Evolutionary conservation across 2,888 invertebrate genomes (phyloP), one percentile per base, ranked within the genome.

Genomic region (Cotesia congregata): DNA sequence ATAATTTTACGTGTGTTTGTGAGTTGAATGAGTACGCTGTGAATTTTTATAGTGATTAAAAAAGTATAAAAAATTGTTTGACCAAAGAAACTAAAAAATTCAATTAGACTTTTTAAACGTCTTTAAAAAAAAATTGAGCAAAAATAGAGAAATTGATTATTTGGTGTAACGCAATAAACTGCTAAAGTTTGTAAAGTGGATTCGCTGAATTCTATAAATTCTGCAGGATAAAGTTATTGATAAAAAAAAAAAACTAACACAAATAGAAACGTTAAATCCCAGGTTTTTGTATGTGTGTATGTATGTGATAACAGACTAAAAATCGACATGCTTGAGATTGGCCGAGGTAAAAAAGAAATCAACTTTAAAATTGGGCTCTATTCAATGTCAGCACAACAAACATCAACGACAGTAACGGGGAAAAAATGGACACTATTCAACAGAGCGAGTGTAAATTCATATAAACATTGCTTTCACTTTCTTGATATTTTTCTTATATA

Each of bases 291-390:
- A 2, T 20, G 20, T 20, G 20, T 20, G 20, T 20, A 20, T 20
- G 20, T 20, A 20, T 50, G 69, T 15, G 39, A 70, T 71, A 75
- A 67, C 50, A 78, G 64, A 69, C 75, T 65, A 41, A 75, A 73
- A 72, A 76, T 76, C 70, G 76, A 39, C 68, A 67, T 60, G 65
- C 59, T 50, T 74, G 69, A 17, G 72, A 75, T 77, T 71, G 67
- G 74, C 75, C 71, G 69, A 79, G 82, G 83, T 80, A 77, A 80
- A 78, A 81, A 81, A 82, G 84, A 81, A 86, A 84, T 80, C 81
- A 82, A 81, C 80, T 82, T 83, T 81, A 84, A 86, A 88, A 87
- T 87, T 87, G 86, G 83, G 82, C 78, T 72, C 80, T 82, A 83
- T 85, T 85, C 82, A 80, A 60, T 50, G 60, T 60, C 76, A 67